Conservation (phyloP, 2,888 invertebrate species). For the Nowickia ferox region DNA sequence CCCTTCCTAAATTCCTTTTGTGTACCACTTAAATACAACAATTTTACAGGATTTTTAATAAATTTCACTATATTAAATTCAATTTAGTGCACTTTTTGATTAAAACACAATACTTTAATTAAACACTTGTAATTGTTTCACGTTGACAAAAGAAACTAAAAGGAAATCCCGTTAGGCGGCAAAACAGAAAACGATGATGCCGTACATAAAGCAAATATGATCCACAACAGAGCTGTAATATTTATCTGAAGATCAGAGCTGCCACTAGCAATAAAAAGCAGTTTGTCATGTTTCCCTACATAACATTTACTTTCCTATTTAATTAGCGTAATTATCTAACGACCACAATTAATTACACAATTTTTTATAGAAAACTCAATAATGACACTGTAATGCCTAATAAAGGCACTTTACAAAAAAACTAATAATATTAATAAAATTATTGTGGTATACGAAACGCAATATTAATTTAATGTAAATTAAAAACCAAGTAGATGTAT, state of each 20-base stretch:
- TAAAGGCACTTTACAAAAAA: conserved; percentile 6
- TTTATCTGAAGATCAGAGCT: neutral
- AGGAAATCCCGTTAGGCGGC: neutral
- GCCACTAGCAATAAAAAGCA: neutral
- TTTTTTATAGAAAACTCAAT: neutral
- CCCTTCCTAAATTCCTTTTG: neutral
- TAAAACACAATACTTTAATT: neutral
- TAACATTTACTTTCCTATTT: neutral
- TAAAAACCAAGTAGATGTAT: conserved; percentile 58
- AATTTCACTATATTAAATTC: neutral
- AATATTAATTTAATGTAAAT: conserved; percentile 44
- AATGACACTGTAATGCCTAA: neutral
- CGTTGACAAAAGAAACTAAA: neutral
- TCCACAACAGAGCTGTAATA: conserved; percentile 7
- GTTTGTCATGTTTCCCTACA: neutral
- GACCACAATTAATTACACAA: neutral
- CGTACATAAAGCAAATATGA: neutral
- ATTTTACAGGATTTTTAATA: neutral
- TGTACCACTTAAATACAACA: too few species aligned
- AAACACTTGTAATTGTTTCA: neutral
- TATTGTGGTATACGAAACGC: neutral
- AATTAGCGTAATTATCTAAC: conserved; percentile 16
- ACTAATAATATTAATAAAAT: too few species aligned
- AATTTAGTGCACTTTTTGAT: neutral
- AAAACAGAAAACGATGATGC: neutral